phyloP scores from a whole-genome alignment of 2,888 invertebrate species.

The Apeira syringaria region DNA sequence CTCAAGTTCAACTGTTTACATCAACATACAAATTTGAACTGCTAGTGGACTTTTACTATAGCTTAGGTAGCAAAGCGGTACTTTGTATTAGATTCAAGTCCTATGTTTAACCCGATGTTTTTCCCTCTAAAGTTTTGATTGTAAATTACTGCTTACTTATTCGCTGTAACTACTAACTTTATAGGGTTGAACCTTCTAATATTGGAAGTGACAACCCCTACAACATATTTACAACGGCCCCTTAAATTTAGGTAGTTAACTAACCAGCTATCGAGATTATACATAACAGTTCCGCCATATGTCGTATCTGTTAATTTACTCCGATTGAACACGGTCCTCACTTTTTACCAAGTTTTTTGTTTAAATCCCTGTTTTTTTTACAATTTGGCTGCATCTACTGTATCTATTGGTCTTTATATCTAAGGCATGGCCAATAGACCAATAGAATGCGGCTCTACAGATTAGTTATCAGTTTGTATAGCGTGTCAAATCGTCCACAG shows the following conservation, averaged over 20 bases:
- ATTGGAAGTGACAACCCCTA: not conserved
- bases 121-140: no score
- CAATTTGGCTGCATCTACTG: conserved; percentile 23
- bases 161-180: no score
- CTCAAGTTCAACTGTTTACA: no score
- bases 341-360: conserved; percentile 32
- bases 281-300: conserved; percentile 22
- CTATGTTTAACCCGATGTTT: no score
- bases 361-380: conserved; percentile 23
- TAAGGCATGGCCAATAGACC: conserved; percentile 29
- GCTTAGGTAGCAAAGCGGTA: no score
- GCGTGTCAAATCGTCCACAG: conserved; percentile 35
- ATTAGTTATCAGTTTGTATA: conserved; percentile 14
- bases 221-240: not conserved
- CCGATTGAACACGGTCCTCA: conserved; percentile 30
- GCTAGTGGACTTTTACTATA: no score
- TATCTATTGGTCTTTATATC: conserved; percentile 26
- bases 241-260: not conserved
- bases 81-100: no score
- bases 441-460: conserved; percentile 7
- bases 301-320: conserved; percentile 32
- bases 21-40: no score
- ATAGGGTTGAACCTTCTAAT: not conserved
- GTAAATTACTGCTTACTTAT: no score
- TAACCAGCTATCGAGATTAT: not conserved